phyloP scores from a whole-genome alignment of 2,797 vertebrate genomes.

The Epinephelus coioides region DNA sequence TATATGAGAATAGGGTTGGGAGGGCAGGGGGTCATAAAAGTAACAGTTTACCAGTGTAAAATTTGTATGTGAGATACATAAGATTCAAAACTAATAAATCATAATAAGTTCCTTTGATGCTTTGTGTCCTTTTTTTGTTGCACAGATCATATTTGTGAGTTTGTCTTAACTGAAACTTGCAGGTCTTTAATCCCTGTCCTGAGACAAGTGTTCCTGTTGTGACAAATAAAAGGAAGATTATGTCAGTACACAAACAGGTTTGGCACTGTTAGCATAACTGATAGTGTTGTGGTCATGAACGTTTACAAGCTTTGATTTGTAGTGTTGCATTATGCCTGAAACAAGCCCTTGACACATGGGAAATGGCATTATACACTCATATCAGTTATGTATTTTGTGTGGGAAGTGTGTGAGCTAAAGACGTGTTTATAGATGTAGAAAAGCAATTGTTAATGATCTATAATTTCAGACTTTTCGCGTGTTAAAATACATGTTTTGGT shows the following conservation, averaged over 20 bases:
- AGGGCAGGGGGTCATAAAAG: slow-evolving; percentile 50
- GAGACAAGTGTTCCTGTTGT: neutral
- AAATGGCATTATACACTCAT: neutral
- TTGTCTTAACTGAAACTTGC: no score
- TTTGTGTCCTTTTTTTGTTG: slow-evolving; percentile 33
- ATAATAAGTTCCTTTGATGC: slow-evolving; percentile 53
- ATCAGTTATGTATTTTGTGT: neutral
- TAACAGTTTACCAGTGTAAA: slow-evolving; percentile 82
- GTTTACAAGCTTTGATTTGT: neutral
- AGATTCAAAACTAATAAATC: slow-evolving; percentile 79
- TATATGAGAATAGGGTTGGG: slow-evolving; percentile 34
- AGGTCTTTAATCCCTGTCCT: no score
- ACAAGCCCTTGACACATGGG: neutral
- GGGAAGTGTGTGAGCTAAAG: neutral
- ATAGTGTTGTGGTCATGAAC: neutral
- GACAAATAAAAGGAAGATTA: neutral
- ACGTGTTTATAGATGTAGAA: neutral
- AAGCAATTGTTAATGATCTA: neutral
- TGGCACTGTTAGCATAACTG: neutral
- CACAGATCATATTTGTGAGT: neutral
- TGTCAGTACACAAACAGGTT: neutral
- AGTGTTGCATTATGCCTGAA: neutral
- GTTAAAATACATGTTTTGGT: no score
- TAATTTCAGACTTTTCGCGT: no score
- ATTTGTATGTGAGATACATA: slow-evolving; percentile 86